Evolutionary conservation across 2,888 invertebrate species (phyloP).

Genomic region (Protula sp.): DNA sequence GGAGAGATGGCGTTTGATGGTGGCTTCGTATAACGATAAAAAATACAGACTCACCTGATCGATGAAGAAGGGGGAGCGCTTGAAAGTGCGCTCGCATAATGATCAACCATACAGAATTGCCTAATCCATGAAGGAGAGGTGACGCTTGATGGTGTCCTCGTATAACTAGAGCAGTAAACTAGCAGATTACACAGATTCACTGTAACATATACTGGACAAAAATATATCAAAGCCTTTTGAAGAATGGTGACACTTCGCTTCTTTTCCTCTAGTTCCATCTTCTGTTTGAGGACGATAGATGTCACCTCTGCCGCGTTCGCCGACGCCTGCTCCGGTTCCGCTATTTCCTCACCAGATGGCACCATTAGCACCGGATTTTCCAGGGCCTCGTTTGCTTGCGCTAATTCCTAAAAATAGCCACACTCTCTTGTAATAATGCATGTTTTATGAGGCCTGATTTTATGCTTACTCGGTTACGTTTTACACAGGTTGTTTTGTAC

Average conservation of each 20-base stretch:
- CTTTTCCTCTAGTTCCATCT: conserved; percentile 51
- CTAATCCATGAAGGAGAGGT: conserved; percentile 54
- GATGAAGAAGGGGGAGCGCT: too few relatives aligned
- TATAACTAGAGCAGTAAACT: too few relatives aligned
- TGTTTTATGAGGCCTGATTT: too few relatives aligned
- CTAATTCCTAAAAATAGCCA: conserved; percentile 28
- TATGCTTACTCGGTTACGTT: too few relatives aligned
- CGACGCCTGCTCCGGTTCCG: conserved; percentile 46
- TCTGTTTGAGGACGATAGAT: conserved; percentile 43
- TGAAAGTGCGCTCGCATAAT: too few relatives aligned
- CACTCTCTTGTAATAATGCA: too few relatives aligned
- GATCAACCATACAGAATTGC: too few relatives aligned
- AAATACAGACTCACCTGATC: too few relatives aligned
- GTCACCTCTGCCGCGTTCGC: conserved; percentile 47
- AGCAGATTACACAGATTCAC: too few relatives aligned
- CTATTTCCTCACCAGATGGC: conserved; percentile 44
- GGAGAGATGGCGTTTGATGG: conserved; percentile 52
- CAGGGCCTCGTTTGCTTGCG: conserved; percentile 35
- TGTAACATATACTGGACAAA: neutral
- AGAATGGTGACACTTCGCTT: conserved; percentile 46
- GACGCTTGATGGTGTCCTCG: conserved; percentile 52
- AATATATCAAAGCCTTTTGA: conserved; percentile 49
- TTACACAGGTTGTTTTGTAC: too few relatives aligned
- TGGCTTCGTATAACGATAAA: conserved; percentile 53
- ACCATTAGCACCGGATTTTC: conserved; percentile 42